These are phyloP conservation scores for Calosoma granatense DNA, from an alignment of 1,140 invertebrate species.

Conservation along the genomic window DNA sequence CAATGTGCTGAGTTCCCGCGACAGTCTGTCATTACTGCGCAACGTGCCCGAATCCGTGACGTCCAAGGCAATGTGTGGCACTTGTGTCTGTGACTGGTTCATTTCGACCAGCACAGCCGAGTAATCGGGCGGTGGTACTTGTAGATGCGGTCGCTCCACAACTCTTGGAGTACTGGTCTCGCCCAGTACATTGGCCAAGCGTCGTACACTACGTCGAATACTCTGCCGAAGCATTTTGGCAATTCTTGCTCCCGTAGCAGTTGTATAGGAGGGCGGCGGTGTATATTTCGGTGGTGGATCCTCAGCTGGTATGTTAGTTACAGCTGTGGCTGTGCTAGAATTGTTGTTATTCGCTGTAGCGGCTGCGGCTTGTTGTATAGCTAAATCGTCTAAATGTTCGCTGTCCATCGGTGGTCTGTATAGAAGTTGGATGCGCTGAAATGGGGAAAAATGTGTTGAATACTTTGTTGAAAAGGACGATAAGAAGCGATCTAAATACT, in stretches of 20 bases:
- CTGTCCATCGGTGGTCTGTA: constrained; percentile 54
- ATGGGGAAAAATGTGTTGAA: constrained; percentile 19
- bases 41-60: constrained; percentile 1
- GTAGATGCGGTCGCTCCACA: constrained; percentile 20
- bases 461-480: constrained; percentile 2
- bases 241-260: constrained; percentile 73
- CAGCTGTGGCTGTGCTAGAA: constrained; percentile 14
- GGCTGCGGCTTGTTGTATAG: constrained; percentile 27
- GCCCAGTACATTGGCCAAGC: constrained; percentile 44
- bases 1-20: neutral
- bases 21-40: neutral
- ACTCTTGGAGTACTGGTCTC: constrained; percentile 28
- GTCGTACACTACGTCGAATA: constrained; percentile 66
- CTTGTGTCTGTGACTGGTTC: constrained; percentile 18
- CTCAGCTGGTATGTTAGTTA: constrained; percentile 39
- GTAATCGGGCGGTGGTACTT: constrained; percentile 50
- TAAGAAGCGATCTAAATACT: neutral
- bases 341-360: constrained; percentile 26
- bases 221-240: constrained; percentile 71
- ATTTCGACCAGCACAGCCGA: constrained; percentile 42
- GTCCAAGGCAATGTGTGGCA: neutral
- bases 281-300: constrained; percentile 90
- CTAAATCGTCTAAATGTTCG: constrained; percentile 29
- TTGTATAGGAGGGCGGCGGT: constrained; percentile 83
- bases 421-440: constrained; percentile 61